Conservation (phyloP, 2,888 invertebrate genomes). For the Rutpela maculata region DNA sequence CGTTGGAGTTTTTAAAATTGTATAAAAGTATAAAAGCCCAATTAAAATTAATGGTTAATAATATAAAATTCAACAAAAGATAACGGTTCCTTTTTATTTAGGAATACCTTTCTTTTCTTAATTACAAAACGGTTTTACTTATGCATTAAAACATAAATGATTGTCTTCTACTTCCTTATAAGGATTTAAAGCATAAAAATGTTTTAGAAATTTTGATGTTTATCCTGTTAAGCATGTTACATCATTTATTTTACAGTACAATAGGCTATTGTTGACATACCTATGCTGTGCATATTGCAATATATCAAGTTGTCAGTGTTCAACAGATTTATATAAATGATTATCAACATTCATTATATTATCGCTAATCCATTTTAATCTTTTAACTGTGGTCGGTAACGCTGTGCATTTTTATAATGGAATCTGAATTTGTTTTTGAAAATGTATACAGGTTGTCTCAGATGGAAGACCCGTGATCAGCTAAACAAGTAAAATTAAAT, state of each 20-base stretch:
- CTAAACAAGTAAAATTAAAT: too few species aligned
- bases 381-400: neutral
- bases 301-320: slow-evolving; percentile 36
- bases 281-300: slow-evolving; percentile 23
- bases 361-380: slow-evolving; percentile 21
- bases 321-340: slow-evolving; percentile 35
- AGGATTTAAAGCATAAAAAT: slow-evolving; percentile 26
- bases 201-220: slow-evolving; percentile 45
- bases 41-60: slow-evolving; percentile 20
- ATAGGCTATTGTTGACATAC: slow-evolving; percentile 44
- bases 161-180: slow-evolving; percentile 28
- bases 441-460: too few species aligned
- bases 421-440: too few species aligned
- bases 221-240: slow-evolving; percentile 40
- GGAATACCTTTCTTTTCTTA: slow-evolving; percentile 37
- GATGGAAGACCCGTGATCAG: too few species aligned
- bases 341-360: slow-evolving; percentile 23
- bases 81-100: slow-evolving; percentile 9
- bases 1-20: slow-evolving; percentile 7
- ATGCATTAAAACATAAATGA: slow-evolving; percentile 46
- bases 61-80: slow-evolving; percentile 24
- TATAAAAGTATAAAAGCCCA: neutral
- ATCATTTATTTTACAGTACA: slow-evolving; percentile 44
- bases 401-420: too few species aligned
- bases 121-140: slow-evolving; percentile 55